A percentile compares a stretch with the other conserved stretches of the same genome.
Conservation (phyloP, 2,888 invertebrate genomes). For the Allygus modestus region DNA sequence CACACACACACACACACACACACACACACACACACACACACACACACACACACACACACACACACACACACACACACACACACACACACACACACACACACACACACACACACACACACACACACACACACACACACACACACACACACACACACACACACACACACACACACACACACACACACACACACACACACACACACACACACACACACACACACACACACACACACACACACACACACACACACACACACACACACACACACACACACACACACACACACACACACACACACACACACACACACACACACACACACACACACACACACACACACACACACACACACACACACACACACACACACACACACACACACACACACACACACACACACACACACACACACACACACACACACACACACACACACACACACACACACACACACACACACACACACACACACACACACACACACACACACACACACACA, state of each 20-base stretch:
- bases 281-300: conserved; percentile 34
- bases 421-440: conserved; percentile 37
- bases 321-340: conserved; percentile 37
- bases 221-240: conserved; percentile 37
- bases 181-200: conserved; percentile 41
- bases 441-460: conserved; percentile 34
- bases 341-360: conserved; percentile 31
- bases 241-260: conserved; percentile 37
- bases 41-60: conserved; percentile 42
- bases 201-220: conserved; percentile 44
- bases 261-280: conserved; percentile 37
- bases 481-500: conserved; percentile 31
- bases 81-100: conserved; percentile 49
- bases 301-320: conserved; percentile 37
- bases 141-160: conserved; percentile 49
- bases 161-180: conserved; percentile 44
- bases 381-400: conserved; percentile 37
- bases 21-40: conserved; percentile 25
- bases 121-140: conserved; percentile 49
- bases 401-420: conserved; percentile 37
- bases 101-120: conserved; percentile 49
- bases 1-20: conserved; percentile 44
- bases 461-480: conserved; percentile 37
- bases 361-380: conserved; percentile 28
- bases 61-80: conserved; percentile 44